A percentile compares a stretch with the other conserved stretches of the same genome.
These are phyloP conservation scores for Alethe castanea DNA, from an alignment of 2,113 vertebrate species.

Conservation along the genomic window DNA sequence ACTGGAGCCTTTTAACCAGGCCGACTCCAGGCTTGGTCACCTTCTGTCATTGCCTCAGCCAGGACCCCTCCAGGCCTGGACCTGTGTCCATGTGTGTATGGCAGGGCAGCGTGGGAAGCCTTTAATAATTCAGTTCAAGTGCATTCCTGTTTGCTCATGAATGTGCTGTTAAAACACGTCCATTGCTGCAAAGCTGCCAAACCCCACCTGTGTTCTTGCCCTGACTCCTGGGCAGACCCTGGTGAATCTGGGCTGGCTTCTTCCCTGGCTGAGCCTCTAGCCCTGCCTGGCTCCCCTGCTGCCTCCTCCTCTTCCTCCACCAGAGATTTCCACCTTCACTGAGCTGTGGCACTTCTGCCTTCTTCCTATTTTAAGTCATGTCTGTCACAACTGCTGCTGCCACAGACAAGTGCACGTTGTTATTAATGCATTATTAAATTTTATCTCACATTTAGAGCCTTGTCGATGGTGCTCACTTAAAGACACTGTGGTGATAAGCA, in stretches of 20 bases:
- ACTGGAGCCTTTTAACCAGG: not conserved
- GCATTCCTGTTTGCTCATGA: constrained; percentile 12
- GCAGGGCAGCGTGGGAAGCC: not conserved
- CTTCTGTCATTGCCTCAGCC: not conserved
- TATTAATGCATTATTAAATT: constrained; percentile 68
- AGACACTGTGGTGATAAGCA: constrained; percentile 23
- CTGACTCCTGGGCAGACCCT: not conserved
- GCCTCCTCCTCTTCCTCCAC: not conserved
- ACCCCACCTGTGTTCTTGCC: not conserved
- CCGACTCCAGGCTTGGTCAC: not conserved
- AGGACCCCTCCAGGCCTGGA: not conserved
- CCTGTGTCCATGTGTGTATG: not conserved
- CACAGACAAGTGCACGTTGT: constrained; percentile 1
- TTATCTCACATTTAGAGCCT: constrained; percentile 45
- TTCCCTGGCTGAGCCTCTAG: not conserved
- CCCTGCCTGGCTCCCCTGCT: not conserved
- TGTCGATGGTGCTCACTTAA: not conserved
- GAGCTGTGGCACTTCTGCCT: not conserved
- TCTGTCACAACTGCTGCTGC: constrained; percentile 5
- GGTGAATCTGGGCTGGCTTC: not conserved
- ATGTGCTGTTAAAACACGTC: not conserved
- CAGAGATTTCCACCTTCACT: not conserved
- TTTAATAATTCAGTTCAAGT: constrained; percentile 26
- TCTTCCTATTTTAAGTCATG: constrained; percentile 2
- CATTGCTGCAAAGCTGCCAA: not conserved